These are phyloP conservation scores for Gandaritis pyraliata DNA, from an alignment of 2,888 invertebrate species.

Conservation along the genomic window DNA sequence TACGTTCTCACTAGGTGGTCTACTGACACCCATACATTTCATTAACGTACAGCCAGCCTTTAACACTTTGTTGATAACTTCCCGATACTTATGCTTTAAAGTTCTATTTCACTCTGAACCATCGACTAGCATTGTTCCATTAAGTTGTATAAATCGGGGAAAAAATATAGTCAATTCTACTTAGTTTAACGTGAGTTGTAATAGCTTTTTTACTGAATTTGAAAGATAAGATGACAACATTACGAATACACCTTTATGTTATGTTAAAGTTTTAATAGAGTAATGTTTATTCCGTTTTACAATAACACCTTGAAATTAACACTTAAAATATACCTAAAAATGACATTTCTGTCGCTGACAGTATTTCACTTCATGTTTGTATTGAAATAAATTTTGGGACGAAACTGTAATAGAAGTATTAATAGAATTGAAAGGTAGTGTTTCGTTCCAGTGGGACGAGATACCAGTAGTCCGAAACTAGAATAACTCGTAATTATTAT, in stretches of 20 bases:
- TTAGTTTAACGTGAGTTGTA: conserved; percentile 44
- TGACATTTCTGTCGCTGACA: too few relatives aligned
- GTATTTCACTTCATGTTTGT: too few relatives aligned
- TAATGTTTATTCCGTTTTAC: too few relatives aligned
- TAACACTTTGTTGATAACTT: conserved; percentile 59
- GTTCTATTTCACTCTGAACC: conserved; percentile 16
- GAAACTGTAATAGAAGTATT: too few relatives aligned
- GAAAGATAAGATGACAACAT: conserved; percentile 6
- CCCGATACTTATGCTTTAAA: conserved; percentile 46
- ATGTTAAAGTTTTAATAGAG: too few relatives aligned
- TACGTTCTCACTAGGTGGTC: conserved; percentile 66
- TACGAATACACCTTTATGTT: too few relatives aligned
- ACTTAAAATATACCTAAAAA: not conserved
- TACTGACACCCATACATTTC: conserved; percentile 58
- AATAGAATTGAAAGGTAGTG: too few relatives aligned
- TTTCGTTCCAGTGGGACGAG: too few relatives aligned
- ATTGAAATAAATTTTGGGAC: too few relatives aligned
- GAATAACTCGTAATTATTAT: not conserved
- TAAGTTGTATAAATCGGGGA: conserved; percentile 58
- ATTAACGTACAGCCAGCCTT: conserved; percentile 58
- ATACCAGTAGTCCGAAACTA: too few relatives aligned
- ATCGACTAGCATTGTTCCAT: conserved; percentile 44
- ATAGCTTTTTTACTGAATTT: conserved; percentile 9
- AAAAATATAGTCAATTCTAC: conserved; percentile 53
- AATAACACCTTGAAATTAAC: too few relatives aligned